These are phyloP conservation scores for Drosophila yakuba DNA, from an alignment of 1,140 invertebrate genomes.

Conservation along the genomic window DNA sequence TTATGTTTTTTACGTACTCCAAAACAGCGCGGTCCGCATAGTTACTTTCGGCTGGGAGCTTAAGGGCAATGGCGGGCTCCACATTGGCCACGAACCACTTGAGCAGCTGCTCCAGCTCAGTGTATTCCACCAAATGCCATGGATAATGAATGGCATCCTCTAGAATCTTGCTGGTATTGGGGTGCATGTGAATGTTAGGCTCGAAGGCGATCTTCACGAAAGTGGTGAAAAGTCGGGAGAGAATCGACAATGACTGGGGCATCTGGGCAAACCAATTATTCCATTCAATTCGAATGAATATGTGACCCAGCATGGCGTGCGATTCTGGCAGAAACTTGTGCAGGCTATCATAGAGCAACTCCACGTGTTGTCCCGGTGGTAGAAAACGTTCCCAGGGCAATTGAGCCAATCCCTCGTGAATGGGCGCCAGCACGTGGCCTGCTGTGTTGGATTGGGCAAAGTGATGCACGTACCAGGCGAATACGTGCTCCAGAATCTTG, in stretches of 20 bases:
- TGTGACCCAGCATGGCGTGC: slow-evolving; percentile 89
- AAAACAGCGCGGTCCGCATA: slow-evolving; percentile 85
- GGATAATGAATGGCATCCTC: slow-evolving; percentile 88
- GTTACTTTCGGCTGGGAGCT: slow-evolving; percentile 78
- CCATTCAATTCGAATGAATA: slow-evolving; percentile 87
- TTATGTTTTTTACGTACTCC: slow-evolving; percentile 71
- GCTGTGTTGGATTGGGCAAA: slow-evolving; percentile 89
- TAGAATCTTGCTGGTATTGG: slow-evolving; percentile 86
- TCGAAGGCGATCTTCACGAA: slow-evolving; percentile 90
- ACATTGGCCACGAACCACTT: slow-evolving; percentile 92
- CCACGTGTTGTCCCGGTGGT: slow-evolving; percentile 89
- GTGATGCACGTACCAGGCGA: slow-evolving; percentile 90
- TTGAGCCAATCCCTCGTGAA: slow-evolving; percentile 88
- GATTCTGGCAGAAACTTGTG: slow-evolving; percentile 88
- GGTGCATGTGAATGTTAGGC: slow-evolving; percentile 87
- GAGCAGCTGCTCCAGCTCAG: slow-evolving; percentile 88
- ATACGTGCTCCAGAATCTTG: slow-evolving; percentile 88
- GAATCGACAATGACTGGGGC: slow-evolving; percentile 78
- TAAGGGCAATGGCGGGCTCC: slow-evolving; percentile 89
- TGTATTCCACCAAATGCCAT: slow-evolving; percentile 90
- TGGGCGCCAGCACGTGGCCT: slow-evolving; percentile 88
- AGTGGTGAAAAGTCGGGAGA: slow-evolving; percentile 86
- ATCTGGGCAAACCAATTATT: slow-evolving; percentile 82
- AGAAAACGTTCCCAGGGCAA: slow-evolving; percentile 91
- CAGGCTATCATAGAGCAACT: slow-evolving; percentile 86